These are phyloP conservation scores for Epizoanthus scotinus DNA, from an alignment of 92 coral and sea anemone species.

Conservation along the genomic window DNA sequence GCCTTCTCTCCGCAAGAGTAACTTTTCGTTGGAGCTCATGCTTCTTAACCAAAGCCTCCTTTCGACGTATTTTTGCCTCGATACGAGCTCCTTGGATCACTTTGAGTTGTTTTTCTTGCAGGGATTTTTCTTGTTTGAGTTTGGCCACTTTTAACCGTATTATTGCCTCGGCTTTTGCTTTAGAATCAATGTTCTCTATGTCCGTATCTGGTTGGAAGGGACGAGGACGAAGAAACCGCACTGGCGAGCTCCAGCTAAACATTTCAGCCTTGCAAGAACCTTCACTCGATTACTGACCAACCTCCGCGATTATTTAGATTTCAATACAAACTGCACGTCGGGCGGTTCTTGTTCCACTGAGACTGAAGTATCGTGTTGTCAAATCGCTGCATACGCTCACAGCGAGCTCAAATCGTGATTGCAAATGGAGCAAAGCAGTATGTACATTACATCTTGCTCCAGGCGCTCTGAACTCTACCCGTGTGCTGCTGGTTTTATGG, in stretches of 20 bases:
- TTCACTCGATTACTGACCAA: background rate
- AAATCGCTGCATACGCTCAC: background rate
- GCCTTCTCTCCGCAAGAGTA: conserved; percentile 19
- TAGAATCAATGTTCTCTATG: background rate
- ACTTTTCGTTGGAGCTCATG: conserved; percentile 18
- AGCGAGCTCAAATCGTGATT: background rate
- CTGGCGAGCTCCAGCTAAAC: conserved; percentile 8
- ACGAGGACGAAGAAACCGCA: background rate
- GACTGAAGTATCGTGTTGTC: background rate
- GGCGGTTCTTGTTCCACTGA: background rate
- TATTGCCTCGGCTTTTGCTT: conserved; percentile 9
- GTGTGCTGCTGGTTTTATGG: conserved; percentile 2
- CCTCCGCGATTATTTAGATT: background rate
- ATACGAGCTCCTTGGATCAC: conserved; percentile 7
- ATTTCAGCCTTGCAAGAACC: background rate
- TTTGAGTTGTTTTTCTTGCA: conserved; percentile 19
- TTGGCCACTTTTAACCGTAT: conserved; percentile 24
- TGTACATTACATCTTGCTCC: background rate
- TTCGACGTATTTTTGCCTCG: conserved; percentile 34
- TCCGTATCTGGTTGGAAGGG: background rate
- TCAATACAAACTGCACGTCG: background rate
- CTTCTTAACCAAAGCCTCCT: conserved; percentile 9
- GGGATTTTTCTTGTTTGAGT: conserved; percentile 13
- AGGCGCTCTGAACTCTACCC: background rate
- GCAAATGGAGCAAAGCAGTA: background rate